These are phyloP conservation scores for Podarcis muralis DNA, from an alignment of 2,113 vertebrate genomes.

Conservation along the genomic window DNA sequence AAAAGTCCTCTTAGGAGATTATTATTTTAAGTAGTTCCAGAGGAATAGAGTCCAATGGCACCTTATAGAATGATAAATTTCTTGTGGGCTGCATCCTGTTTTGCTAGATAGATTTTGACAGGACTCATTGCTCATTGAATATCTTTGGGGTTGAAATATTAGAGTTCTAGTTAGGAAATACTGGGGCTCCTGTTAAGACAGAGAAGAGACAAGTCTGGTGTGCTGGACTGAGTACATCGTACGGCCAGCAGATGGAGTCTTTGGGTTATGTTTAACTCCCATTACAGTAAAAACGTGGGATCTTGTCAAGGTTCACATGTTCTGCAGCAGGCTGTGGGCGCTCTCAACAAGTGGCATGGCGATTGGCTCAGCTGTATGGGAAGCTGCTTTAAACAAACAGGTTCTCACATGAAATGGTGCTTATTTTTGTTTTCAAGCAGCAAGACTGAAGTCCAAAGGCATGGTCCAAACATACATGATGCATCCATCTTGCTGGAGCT, in stretches of 20 bases:
- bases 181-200: neutral
- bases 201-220: neutral
- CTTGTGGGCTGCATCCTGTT: neutral
- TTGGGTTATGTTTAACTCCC: neutral
- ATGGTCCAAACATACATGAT: neutral
- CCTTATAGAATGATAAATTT: neutral
- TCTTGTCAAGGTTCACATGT: neutral
- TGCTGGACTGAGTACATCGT: neutral
- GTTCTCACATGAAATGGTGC: neutral
- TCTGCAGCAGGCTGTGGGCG: neutral
- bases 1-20: neutral
- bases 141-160: neutral
- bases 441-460: neutral
- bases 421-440: neutral
- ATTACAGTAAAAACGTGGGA: neutral
- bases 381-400: neutral
- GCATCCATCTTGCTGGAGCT: neutral
- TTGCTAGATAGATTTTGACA: neutral
- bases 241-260: conserved; percentile 8
- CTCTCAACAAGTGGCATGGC: neutral
- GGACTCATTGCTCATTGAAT: neutral
- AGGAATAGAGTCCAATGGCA: neutral
- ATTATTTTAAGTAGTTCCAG: neutral
- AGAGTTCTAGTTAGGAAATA: too few species aligned
- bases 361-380: neutral